Base-by-base conservation (phyloP, 2,797 vertebrate species). In the Pipistrellus nathusii region DNA sequence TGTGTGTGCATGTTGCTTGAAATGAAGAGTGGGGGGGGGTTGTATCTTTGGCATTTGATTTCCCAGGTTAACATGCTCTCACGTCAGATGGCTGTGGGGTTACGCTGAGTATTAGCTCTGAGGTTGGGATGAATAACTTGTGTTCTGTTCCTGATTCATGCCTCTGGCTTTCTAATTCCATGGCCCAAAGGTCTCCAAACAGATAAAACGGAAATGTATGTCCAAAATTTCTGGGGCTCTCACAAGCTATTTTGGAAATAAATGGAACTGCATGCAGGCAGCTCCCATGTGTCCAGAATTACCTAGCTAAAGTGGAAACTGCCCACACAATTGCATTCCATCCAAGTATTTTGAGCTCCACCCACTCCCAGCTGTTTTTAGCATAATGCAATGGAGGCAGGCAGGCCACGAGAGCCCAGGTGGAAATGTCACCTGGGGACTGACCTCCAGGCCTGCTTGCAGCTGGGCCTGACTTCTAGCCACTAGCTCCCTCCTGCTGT, bases 281-380 rank as follows among this genome's bases (percentile, higher is more conserved):
- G 85, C 72, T 95, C 78, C 83, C 90, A 76, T 92, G 96, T 96
- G 95, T 96, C 96, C 96, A 95, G 95, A 95, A 93, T 93, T 93
- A 97, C 97, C 96, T 97, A 93, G 93, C 88, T 84, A n/a, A 66
- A 85, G 78, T 86, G 90, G 82, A 93, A 95, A 77, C 95, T 91
- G 92, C 96, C 94, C 93, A 96, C 96, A 89, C 92, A 64, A 85
- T 95, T 95, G 94, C 95, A 95, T 93, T 94, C 44, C 38, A 83
- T 93, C 80, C 72, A 48, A 95, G 62, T 94, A 97, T 96, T 97
- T 93, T 96, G 92, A 95, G 96, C 88, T 93, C 94, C 95, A 88
- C 97, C 96, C 51, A 97, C 97, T 92, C 93, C 20, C 48, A 53
- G 15, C 62, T 93, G 95, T 46, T 93, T 96, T 97, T 97, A 97